A percentile compares a stretch with the other conserved stretches of the same genome.
phyloP scores from a whole-genome alignment of 2,113 vertebrate genomes.

The Taxidea taxus region DNA sequence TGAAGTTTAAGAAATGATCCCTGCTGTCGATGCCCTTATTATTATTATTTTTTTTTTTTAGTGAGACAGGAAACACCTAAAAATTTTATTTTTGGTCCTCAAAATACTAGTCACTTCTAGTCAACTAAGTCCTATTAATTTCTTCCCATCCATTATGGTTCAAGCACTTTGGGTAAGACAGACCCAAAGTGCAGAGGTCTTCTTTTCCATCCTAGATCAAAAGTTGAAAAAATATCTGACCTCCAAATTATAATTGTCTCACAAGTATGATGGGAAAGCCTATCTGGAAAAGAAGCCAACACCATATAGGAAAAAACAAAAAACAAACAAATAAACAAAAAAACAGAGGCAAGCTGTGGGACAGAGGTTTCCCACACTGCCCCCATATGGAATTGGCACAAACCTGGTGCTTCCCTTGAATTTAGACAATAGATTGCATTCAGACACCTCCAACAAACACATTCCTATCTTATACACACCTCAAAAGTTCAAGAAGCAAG shows the following conservation, averaged over 20 bases:
- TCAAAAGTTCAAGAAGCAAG: not conserved
- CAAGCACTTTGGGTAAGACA: not conserved
- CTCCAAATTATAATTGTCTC: not conserved
- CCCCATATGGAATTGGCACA: not conserved
- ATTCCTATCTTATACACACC: not conserved
- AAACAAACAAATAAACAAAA: too few relatives aligned
- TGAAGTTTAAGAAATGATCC: not conserved
- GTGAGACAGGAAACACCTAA: not conserved
- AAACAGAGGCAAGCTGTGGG: not conserved
- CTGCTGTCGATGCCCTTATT: not conserved
- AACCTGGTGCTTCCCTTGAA: not conserved
- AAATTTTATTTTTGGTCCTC: not conserved
- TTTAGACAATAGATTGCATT: not conserved
- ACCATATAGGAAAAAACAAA: too few relatives aligned
- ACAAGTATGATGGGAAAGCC: not conserved
- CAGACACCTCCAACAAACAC: not conserved
- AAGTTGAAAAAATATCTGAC: not conserved
- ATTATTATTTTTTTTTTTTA: not conserved
- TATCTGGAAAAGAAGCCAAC: not conserved
- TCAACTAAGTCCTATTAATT: not conserved
- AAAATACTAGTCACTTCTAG: constrained; percentile 11
- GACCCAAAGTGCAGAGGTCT: not conserved
- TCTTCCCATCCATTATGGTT: not conserved
- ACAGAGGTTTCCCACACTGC: not conserved
- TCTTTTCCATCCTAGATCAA: not conserved